A percentile compares a stretch with the other conserved stretches of the same genome.
Conservation (phyloP, 2,113 vertebrate species). For the Platichthys flesus region DNA sequence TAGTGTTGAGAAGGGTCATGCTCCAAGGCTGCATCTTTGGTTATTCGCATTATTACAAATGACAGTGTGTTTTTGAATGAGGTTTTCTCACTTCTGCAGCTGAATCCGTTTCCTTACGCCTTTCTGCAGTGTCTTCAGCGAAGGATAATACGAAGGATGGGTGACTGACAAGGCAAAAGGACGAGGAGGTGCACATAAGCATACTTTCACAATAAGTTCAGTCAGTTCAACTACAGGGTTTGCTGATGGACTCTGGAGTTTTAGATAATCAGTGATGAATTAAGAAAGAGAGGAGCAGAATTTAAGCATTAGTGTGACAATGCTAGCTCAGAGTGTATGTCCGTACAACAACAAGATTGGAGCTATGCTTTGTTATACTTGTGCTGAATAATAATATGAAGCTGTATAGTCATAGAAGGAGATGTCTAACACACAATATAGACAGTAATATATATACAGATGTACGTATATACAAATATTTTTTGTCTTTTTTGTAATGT, state of each 20-base stretch:
- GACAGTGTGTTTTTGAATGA: neutral
- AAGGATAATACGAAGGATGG: neutral
- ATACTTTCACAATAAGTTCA: constrained; percentile 14
- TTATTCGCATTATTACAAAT: neutral
- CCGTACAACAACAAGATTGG: neutral
- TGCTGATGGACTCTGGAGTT: neutral
- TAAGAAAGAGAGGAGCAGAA: neutral
- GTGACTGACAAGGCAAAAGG: constrained; percentile 6
- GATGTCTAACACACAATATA: neutral
- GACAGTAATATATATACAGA: neutral
- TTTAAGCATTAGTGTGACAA: constrained; percentile 2
- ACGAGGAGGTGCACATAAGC: neutral
- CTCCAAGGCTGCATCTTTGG: neutral
- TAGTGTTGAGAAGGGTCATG: neutral
- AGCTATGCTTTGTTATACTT: neutral
- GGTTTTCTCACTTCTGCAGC: neutral
- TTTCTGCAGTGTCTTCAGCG: neutral
- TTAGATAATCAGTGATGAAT: neutral
- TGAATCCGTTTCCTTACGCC: neutral
- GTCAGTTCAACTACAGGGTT: constrained; percentile 17
- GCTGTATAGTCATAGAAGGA: neutral
- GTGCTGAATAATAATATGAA: neutral
- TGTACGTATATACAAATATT: no score
- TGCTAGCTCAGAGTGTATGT: neutral
- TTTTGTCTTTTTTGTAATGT: no score